Conservation (phyloP, 2,113 vertebrate genomes). For the Geococcyx californianus region DNA sequence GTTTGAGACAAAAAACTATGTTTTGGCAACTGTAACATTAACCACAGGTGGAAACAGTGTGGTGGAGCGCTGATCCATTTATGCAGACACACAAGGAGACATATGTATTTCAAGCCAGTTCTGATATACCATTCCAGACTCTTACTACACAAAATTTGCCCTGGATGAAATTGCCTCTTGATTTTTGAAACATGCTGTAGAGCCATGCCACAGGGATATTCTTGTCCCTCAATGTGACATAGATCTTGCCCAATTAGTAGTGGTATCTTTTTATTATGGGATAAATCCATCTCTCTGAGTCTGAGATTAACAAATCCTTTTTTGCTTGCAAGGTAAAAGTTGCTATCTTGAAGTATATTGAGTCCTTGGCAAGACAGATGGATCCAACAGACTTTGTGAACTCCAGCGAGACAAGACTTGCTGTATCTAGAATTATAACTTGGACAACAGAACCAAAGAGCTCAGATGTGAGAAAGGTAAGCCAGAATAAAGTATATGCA, state of each 20-base stretch:
- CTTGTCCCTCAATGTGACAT: neutral
- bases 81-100: neutral
- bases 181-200: neutral
- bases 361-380: constrained; percentile 94
- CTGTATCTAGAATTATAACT: constrained; percentile 97
- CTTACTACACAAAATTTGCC: neutral
- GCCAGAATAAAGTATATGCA: neutral
- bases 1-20: neutral
- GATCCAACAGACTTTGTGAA: constrained; percentile 96
- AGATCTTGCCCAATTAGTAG: neutral
- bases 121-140: neutral
- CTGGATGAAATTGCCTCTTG: neutral
- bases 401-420: constrained; percentile 96
- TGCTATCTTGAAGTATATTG: constrained; percentile 96
- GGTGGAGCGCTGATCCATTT: neutral
- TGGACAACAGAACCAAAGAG: constrained; percentile 99
- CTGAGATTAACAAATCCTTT: neutral
- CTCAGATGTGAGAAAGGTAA: constrained; percentile 97
- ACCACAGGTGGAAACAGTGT: accelerated
- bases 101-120: neutral
- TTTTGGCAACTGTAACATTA: neutral
- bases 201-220: neutral
- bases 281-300: neutral
- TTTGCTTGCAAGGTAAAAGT: constrained; percentile 88
- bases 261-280: neutral